Evolutionary conservation across 2,113 vertebrate genomes (phyloP).

Genomic region (Leptocoma aspasia): DNA sequence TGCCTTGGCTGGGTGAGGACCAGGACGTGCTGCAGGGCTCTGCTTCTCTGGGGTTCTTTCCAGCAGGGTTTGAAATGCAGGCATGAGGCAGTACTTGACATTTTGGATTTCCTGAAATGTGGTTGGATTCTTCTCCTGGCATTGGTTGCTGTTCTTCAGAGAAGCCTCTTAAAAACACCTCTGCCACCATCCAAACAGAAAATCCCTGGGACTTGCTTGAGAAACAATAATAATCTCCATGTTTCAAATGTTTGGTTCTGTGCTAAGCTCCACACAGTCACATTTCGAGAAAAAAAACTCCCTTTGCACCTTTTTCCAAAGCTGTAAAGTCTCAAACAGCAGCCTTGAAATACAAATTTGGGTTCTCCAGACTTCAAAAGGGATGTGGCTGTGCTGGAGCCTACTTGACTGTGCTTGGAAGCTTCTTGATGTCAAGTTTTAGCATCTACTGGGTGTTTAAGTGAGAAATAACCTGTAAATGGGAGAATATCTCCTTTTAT

Average conservation of each 20-base stretch:
- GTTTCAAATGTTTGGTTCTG: background rate
- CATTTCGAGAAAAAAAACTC: background rate
- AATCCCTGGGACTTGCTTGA: background rate
- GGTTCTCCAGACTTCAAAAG: background rate
- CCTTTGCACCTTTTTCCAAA: conserved; percentile 36
- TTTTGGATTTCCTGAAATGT: background rate
- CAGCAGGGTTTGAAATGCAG: background rate
- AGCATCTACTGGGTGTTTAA: background rate
- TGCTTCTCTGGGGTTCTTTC: background rate
- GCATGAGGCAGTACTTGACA: conserved; percentile 12
- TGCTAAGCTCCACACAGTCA: conserved; percentile 1
- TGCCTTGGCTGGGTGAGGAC: background rate
- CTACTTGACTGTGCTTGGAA: conserved; percentile 34
- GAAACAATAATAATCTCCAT: background rate
- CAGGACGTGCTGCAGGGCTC: background rate
- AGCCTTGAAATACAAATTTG: background rate
- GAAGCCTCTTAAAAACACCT: background rate
- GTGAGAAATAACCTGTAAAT: background rate
- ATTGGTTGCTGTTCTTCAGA: conserved; percentile 7
- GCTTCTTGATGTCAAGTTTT: conserved; percentile 29
- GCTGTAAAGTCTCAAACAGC: background rate
- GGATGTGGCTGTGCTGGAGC: conserved; percentile 19
- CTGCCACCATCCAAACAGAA: background rate
- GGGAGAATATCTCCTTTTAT: conserved; percentile 1
- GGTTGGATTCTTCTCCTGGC: background rate